Evolutionary conservation across 1,140 invertebrate species (phyloP).

Genomic region (Drosophila arawakana): DNA sequence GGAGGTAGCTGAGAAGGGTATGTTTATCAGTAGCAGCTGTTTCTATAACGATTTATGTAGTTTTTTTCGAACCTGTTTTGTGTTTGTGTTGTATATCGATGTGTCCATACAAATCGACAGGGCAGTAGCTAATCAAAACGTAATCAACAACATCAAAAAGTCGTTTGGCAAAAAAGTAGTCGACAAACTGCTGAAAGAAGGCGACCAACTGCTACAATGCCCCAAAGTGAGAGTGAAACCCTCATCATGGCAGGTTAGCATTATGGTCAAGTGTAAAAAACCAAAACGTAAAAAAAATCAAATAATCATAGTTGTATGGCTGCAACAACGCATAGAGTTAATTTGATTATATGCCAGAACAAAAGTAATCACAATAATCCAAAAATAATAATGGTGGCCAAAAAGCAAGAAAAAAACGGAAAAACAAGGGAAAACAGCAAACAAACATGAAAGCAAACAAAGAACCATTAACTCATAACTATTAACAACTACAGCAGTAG

Average conservation of each 20-base stretch:
- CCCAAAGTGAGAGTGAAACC: not conserved
- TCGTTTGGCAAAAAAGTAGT: constrained; percentile 56
- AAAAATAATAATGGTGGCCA: constrained; percentile 72
- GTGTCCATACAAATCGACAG: constrained; percentile 10
- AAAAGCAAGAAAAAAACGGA: constrained; percentile 37
- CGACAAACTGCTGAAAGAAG: not conserved
- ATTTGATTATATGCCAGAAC: constrained; percentile 77
- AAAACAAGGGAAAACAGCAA: constrained; percentile 40
- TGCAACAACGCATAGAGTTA: constrained; percentile 58
- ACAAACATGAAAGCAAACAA: constrained; percentile 59
- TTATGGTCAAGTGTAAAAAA: constrained; percentile 34
- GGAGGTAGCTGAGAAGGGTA: not conserved
- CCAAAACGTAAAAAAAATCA: not conserved
- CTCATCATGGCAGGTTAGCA: constrained; percentile 8
- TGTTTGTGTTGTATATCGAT: constrained; percentile 7
- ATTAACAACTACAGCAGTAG: constrained; percentile 67
- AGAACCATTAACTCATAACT: constrained; percentile 81
- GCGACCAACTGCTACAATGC: constrained; percentile 23
- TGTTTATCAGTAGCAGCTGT: constrained; percentile 15
- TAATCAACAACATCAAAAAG: constrained; percentile 72
- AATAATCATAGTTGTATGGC: constrained; percentile 34
- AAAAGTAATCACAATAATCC: constrained; percentile 80
- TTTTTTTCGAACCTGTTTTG: constrained; percentile 1
- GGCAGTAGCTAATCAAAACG: constrained; percentile 64
- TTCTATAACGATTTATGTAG: constrained; percentile 16